Conservation (phyloP, 2,888 invertebrate species). For the Eudasyphora cyanicolor region DNA sequence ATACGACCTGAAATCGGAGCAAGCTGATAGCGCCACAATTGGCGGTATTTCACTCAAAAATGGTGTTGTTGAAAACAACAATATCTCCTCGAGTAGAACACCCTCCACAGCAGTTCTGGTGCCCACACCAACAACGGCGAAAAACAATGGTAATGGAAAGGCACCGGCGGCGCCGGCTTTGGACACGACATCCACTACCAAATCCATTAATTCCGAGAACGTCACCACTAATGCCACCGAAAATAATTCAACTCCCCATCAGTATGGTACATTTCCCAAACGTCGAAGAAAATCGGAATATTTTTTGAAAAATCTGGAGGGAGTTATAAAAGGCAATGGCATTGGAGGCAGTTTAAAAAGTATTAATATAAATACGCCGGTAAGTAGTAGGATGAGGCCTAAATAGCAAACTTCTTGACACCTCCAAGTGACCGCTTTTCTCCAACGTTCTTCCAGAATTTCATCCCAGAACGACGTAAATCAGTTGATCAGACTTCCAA, state of each 20-base stretch:
- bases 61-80: background rate
- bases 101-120: conserved; percentile 44
- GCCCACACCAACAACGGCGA: conserved; percentile 31
- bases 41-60: conserved; percentile 8
- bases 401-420: too few relatives aligned
- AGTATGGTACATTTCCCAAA: conserved; percentile 65
- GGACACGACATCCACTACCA: conserved; percentile 43
- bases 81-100: background rate
- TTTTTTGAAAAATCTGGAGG: conserved; percentile 21
- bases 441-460: conserved; percentile 40
- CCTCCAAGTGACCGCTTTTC: background rate
- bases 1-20: conserved; percentile 56
- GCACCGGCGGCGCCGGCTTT: background rate
- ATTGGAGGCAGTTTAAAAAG: conserved; percentile 54
- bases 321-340: conserved; percentile 16
- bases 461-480: conserved; percentile 60
- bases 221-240: background rate
- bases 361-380: conserved; percentile 44
- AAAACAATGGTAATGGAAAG: conserved; percentile 15
- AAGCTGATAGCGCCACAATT: conserved; percentile 46
- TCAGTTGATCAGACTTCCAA: conserved; percentile 63
- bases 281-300: conserved; percentile 61
- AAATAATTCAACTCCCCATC: background rate
- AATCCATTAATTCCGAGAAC: background rate
- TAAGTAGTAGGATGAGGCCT: conserved; percentile 25